Evolutionary conservation across 2,113 vertebrate genomes (phyloP).

Genomic region (Microcebus lehilahytsara): DNA sequence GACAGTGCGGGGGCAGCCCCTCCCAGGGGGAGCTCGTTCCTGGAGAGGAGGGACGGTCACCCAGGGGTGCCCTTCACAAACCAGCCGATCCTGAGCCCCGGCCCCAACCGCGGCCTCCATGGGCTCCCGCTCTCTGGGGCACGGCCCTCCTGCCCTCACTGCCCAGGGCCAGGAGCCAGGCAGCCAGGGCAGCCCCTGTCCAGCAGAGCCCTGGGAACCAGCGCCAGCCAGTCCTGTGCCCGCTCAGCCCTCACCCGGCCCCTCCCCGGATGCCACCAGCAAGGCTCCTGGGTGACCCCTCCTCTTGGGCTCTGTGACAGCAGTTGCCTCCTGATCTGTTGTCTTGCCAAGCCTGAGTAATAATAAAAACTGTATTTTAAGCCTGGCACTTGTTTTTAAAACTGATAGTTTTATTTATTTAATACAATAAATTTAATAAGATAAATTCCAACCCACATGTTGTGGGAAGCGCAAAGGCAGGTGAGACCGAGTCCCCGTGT

Average conservation of each 20-base stretch:
- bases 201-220: not conserved
- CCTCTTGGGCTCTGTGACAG: not conserved
- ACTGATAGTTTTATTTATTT: not conserved
- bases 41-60: not conserved
- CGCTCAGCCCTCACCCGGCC: not conserved
- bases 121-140: not conserved
- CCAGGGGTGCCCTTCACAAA: not conserved
- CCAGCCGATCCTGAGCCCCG: not conserved
- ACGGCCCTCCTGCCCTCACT: no score
- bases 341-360: no score
- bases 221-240: not conserved
- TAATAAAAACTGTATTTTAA: not conserved
- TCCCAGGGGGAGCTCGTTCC: fast-evolving
- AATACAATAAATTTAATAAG: no score
- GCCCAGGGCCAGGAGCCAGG: not conserved
- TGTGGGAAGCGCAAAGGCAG: not conserved
- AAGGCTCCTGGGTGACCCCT: not conserved
- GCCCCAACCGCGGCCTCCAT: fast-evolving
- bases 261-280: fast-evolving
- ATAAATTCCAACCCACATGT: not conserved
- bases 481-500: not conserved
- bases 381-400: not conserved
- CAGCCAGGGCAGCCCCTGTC: fast-evolving
- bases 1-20: no score
- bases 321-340: not conserved